Conservation (phyloP, 2,113 vertebrate species). For the Scopus umbretta region DNA sequence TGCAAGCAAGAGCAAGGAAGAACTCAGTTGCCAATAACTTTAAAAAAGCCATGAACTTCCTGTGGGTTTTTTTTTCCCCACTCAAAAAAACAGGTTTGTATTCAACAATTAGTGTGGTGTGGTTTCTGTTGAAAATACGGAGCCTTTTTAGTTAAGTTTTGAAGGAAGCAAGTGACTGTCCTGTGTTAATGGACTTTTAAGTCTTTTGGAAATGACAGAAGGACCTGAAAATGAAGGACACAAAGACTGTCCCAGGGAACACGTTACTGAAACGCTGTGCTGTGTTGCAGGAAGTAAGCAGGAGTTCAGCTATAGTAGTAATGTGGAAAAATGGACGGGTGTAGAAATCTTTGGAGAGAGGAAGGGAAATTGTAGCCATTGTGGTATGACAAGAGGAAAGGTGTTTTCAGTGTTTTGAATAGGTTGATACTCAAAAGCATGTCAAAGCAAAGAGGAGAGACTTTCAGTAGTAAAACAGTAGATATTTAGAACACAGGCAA, state of each 20-base stretch:
- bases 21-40: background rate
- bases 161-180: background rate
- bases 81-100: background rate
- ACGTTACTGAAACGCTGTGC: background rate
- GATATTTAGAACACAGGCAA: background rate
- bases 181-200: background rate
- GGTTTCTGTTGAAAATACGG: background rate
- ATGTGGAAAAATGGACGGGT: background rate
- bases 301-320: background rate
- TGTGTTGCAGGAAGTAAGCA: background rate
- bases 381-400: background rate
- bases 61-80: background rate
- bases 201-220: background rate
- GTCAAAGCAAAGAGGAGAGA: background rate
- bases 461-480: background rate
- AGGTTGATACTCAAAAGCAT: background rate
- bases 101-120: background rate
- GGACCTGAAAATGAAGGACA: background rate
- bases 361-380: background rate
- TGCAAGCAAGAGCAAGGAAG: background rate
- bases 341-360: background rate
- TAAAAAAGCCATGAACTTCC: background rate
- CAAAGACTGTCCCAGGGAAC: background rate
- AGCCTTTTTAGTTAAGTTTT: background rate
- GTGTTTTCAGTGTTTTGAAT: background rate